phyloP scores from a whole-genome alignment of 2,113 vertebrate species.

The Triplophysa rosa region DNA sequence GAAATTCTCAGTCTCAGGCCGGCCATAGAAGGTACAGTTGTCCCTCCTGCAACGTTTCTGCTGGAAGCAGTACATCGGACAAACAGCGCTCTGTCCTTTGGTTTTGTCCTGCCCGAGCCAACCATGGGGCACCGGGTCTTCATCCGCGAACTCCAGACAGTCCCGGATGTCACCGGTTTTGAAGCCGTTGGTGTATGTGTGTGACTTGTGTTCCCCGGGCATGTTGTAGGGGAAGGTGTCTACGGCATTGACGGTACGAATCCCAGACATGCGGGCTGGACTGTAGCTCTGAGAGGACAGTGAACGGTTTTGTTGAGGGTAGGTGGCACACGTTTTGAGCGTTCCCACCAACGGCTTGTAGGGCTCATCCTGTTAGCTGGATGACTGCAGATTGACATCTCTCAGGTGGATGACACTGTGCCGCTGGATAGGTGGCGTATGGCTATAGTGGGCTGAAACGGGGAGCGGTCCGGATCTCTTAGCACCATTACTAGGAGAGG shows the following conservation, averaged over 20 bases:
- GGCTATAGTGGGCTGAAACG: conserved; percentile 90
- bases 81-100: conserved; percentile 81
- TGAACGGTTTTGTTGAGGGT: conserved; percentile 95
- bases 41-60: conserved; percentile 94
- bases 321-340: conserved; percentile 94
- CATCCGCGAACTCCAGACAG: conserved; percentile 90
- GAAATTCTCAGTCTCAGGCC: conserved; percentile 93
- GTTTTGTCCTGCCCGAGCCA: conserved; percentile 87
- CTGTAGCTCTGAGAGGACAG: conserved; percentile 96
- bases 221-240: conserved; percentile 77
- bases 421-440: conserved; percentile 89
- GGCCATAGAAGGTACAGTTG: conserved; percentile 96
- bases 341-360: conserved; percentile 86
- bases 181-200: conserved; percentile 93
- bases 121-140: conserved; percentile 78
- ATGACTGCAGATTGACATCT: conserved; percentile 84
- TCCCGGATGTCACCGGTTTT: conserved; percentile 82
- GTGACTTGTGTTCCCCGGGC: conserved; percentile 91
- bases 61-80: conserved; percentile 84
- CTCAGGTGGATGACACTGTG: conserved; percentile 95
- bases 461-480: conserved; percentile 81
- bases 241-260: conserved; percentile 81
- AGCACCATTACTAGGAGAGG: conserved; percentile 81
- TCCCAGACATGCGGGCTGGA: conserved; percentile 84
- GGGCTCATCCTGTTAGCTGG: conserved; percentile 84